These are phyloP conservation scores for Polypedilum vanderplanki DNA, from an alignment of 1,140 invertebrate genomes.

Conservation along the genomic window DNA sequence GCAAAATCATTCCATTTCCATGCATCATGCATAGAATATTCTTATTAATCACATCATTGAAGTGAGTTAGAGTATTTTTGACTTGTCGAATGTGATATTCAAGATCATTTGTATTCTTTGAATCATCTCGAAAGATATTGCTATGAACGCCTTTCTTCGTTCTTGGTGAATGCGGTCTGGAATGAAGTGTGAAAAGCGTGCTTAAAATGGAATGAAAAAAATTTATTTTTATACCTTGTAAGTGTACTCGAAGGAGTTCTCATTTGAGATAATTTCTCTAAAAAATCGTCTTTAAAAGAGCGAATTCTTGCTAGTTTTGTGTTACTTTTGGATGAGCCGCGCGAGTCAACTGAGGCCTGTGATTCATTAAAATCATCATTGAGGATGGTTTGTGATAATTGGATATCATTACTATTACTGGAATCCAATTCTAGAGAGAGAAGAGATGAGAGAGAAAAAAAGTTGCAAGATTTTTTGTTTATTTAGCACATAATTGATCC, in stretches of 20 bases:
- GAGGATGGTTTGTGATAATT: not conserved
- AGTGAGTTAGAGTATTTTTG: slow-evolving; percentile 73
- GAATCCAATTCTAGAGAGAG: slow-evolving; percentile 34
- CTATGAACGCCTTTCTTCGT: slow-evolving; percentile 46
- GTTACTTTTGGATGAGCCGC: slow-evolving; percentile 6
- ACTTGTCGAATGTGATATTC: slow-evolving; percentile 59
- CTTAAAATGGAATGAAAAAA: not conserved
- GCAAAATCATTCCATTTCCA: slow-evolving; percentile 83
- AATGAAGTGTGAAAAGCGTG: slow-evolving; percentile 31
- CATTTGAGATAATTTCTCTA: slow-evolving; percentile 82
- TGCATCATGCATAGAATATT: slow-evolving; percentile 87
- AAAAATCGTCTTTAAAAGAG: slow-evolving; percentile 85
- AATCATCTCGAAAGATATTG: slow-evolving; percentile 48
- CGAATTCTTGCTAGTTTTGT: slow-evolving; percentile 75
- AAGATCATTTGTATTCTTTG: slow-evolving; percentile 52
- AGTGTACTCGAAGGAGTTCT: slow-evolving; percentile 46
- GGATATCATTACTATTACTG: not conserved
- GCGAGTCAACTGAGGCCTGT: not conserved
- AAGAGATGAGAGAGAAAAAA: slow-evolving; percentile 1
- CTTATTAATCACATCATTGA: slow-evolving; percentile 83
- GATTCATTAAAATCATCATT: not conserved
- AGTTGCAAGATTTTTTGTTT: not conserved
- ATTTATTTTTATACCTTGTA: slow-evolving; percentile 34
- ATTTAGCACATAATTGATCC: not conserved
- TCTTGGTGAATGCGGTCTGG: slow-evolving; percentile 53